Conservation (phyloP, 2,113 vertebrate genomes). For the Puma concolor region DNA sequence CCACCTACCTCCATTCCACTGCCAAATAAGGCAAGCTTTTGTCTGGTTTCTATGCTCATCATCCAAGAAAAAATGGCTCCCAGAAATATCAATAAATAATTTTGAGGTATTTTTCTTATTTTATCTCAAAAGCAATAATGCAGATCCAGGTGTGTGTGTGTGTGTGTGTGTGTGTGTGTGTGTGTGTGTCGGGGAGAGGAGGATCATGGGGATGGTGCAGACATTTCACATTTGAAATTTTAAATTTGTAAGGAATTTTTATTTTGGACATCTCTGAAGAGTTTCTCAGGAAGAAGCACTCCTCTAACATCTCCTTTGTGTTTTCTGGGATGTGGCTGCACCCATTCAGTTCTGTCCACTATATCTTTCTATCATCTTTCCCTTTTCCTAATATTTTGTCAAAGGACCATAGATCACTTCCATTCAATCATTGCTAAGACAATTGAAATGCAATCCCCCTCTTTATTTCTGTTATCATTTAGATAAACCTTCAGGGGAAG, state of each 20-base stretch:
- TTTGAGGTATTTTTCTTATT: not conserved
- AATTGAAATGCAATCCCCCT: not conserved
- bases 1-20: not conserved
- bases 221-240: not conserved
- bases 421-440: not conserved
- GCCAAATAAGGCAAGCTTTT: not conserved
- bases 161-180: not conserved
- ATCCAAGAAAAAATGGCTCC: not conserved
- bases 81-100: not conserved
- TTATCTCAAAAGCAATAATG: not conserved
- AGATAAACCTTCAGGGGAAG: not conserved
- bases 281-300: not conserved
- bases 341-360: not conserved
- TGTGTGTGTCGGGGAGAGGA: not conserved
- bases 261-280: not conserved
- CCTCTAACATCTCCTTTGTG: not conserved
- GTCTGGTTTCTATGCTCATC: not conserved
- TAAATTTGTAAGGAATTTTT: not conserved
- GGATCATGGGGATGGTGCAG: rapidly evolving
- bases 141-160: not conserved
- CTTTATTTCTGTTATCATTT: not conserved
- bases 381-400: not conserved
- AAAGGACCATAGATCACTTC: not conserved
- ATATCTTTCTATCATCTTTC: not conserved
- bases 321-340: not conserved